Percentiles rank a stretch among this genome's conserved stretches.
Conservation (phyloP, 2,888 invertebrate species). For the Dynastes grantii region DNA sequence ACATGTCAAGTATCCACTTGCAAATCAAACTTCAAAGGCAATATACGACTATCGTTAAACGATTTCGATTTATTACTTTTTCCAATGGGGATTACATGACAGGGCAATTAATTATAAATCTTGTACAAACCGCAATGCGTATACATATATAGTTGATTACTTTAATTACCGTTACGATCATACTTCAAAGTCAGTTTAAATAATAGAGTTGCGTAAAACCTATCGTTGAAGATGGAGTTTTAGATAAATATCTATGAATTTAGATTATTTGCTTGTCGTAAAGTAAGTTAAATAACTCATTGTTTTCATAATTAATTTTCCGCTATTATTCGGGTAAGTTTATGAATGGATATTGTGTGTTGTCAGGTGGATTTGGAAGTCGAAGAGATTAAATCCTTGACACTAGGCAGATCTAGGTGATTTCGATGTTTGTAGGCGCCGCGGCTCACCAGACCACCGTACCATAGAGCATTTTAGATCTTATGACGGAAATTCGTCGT, state of each 20-base stretch:
- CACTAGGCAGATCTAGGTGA: no score
- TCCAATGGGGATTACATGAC: constrained; percentile 5
- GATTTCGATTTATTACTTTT: constrained; percentile 15
- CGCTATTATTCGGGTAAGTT: no score
- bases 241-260: neutral
- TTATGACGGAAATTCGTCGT: no score
- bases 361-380: no score
- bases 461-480: no score
- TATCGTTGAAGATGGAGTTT: neutral
- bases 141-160: neutral
- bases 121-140: neutral
- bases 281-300: neutral
- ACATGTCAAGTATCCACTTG: constrained; percentile 8
- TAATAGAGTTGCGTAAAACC: neutral
- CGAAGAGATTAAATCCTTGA: no score
- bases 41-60: constrained; percentile 13
- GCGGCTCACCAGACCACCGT: no score
- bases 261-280: no score
- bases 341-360: no score
- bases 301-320: neutral
- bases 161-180: neutral
- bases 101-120: constrained; percentile 21
- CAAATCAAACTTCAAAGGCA: constrained; percentile 15
- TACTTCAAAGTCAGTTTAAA: neutral
- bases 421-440: no score